Evolutionary conservation across 2,888 invertebrate species (phyloP).

Genomic region (Hirtodrosophila trivittata): DNA sequence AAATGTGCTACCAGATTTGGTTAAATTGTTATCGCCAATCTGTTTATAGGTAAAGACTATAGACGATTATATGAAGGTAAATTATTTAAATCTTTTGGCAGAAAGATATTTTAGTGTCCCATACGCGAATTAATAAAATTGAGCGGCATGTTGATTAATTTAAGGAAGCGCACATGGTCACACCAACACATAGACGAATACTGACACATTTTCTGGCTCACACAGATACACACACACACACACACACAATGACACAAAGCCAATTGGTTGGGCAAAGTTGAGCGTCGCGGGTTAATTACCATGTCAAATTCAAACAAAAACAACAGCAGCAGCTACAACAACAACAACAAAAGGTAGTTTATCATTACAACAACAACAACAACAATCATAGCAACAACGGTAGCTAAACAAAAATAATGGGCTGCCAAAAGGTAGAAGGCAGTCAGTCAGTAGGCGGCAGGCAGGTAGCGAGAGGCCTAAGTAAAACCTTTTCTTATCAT

Average conservation of each 20-base stretch:
- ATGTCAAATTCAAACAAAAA: constrained; percentile 79
- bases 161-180: constrained; percentile 69
- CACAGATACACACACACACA: constrained; percentile 14
- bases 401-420: constrained; percentile 70
- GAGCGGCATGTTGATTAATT: constrained; percentile 75
- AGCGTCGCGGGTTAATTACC: constrained; percentile 78
- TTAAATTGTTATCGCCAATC: constrained; percentile 52
- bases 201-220: constrained; percentile 5
- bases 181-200: constrained; percentile 15
- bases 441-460: constrained; percentile 30
- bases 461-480: constrained; percentile 43
- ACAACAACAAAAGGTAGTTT: constrained; percentile 63
- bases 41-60: constrained; percentile 2
- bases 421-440: constrained; percentile 69
- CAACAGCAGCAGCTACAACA: constrained; percentile 53
- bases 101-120: constrained; percentile 65
- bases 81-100: constrained; percentile 66
- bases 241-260: constrained; percentile 22
- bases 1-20: constrained; percentile 49
- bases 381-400: constrained; percentile 46
- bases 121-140: constrained; percentile 67
- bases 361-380: constrained; percentile 68
- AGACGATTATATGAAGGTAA: constrained; percentile 8
- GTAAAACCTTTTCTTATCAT: constrained; percentile 80
- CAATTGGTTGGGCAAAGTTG: constrained; percentile 78